Conservation (phyloP, 2,888 invertebrate genomes). For the Watsonalla cultraria region DNA sequence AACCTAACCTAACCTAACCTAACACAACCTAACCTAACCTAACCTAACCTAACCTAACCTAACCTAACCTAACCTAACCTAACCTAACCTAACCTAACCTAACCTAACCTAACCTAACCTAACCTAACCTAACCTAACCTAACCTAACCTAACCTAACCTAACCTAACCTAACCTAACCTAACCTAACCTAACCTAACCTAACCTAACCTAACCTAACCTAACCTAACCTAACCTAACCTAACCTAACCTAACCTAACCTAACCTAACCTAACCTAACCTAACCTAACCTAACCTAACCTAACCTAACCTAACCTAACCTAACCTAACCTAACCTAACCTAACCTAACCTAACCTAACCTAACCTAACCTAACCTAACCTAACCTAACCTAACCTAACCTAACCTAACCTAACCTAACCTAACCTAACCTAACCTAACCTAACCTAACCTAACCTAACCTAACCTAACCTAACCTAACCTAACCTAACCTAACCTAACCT, state of each 20-base stretch:
- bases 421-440: conserved; percentile 14
- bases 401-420: conserved; percentile 10
- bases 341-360: conserved; percentile 15
- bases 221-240: conserved; percentile 20
- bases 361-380: conserved; percentile 16
- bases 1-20: conserved; percentile 21
- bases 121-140: conserved; percentile 16
- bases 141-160: conserved; percentile 18
- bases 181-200: conserved; percentile 18
- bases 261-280: conserved; percentile 11
- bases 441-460: conserved; percentile 20
- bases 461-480: conserved; percentile 22
- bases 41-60: conserved; percentile 14
- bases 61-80: conserved; percentile 15
- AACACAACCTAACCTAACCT: conserved; percentile 16
- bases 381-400: conserved; percentile 15
- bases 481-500: conserved; percentile 20
- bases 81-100: conserved; percentile 17
- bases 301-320: conserved; percentile 16
- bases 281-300: conserved; percentile 15
- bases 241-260: conserved; percentile 12
- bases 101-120: conserved; percentile 19
- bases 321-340: conserved; percentile 13
- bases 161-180: conserved; percentile 13
- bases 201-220: conserved; percentile 15